Conservation (phyloP, 2,113 vertebrate species). For the Loxodonta africana region DNA sequence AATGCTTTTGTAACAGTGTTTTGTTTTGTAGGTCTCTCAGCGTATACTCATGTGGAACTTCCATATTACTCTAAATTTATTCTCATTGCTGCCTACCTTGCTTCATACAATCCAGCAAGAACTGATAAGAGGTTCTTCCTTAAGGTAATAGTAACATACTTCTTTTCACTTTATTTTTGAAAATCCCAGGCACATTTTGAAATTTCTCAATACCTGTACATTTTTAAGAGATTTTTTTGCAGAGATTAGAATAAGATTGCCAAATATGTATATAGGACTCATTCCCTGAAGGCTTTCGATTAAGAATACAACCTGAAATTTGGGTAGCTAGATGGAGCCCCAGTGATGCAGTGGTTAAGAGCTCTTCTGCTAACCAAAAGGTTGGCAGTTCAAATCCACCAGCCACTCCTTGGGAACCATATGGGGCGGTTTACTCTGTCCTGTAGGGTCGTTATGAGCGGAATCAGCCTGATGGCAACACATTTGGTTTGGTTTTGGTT, state of each 20-base stretch:
- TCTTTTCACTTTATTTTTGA: constrained; percentile 55
- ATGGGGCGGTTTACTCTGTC: too few species aligned
- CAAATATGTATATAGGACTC: background rate
- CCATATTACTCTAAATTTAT: constrained; percentile 99
- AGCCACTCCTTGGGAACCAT: too few species aligned
- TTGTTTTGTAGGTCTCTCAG: constrained; percentile 92
- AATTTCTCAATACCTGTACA: constrained; percentile 38
- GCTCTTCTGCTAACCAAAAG: too few species aligned
- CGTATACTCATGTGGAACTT: constrained; percentile 96
- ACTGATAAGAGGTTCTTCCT: constrained; percentile 98
- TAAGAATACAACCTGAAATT: background rate
- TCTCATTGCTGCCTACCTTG: constrained; percentile 97
- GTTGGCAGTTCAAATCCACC: too few species aligned
- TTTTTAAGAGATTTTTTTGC: background rate
- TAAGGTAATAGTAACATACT: constrained; percentile 90
- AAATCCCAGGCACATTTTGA: constrained; percentile 41
- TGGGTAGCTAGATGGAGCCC: background rate
- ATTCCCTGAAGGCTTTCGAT: background rate
- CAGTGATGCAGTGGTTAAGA: too few species aligned
- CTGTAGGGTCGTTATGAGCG: too few species aligned
- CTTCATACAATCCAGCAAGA: constrained; percentile 97
- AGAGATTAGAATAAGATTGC: constrained; percentile 53
- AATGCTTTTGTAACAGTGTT: background rate
- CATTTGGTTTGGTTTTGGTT: too few species aligned
- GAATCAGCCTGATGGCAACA: too few species aligned